Evolutionary conservation across 2,888 invertebrate genomes (phyloP), one percentile per base, ranked within the genome.

Genomic region (Dryobotodes eremita): DNA sequence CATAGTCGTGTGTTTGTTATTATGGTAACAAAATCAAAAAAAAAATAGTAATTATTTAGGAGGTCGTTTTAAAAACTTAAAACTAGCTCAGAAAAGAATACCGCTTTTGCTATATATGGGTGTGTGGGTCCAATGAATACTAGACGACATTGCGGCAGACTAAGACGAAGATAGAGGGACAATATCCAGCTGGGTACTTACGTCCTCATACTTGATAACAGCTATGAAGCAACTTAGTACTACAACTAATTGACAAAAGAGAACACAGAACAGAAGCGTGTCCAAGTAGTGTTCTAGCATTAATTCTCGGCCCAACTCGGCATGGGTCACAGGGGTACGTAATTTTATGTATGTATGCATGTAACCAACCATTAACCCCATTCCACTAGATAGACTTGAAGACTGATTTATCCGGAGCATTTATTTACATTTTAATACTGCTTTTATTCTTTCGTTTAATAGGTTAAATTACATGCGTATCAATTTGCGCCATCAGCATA

Each of bases 321-420:
- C 68, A n/a, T 66, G 73, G 65, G 64, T 75, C 77, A 77, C 64
- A 64, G n/a, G 53, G 70, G 50, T 73, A 75, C 66, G 66, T 80
- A 80, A 86, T 83, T 75, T 79, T 83, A 84, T 84, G 79, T 79
- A 79, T 71, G 66, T 86, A 86, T 84, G 86, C 83, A 78, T 73
- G 86, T 86, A 70, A 86, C 82, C 62, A 62, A 75, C 86, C 83
- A 79, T 86, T 86, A 84, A 82, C 86, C 83, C 46, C 66, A 79
- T 86, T 86, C 78, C 75, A 73, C n/a, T 70, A 80, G 65, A 80
- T 80, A 80, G 65, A 80, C 59, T 66, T 77, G 59, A 77, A 23
- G 36, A 77, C 83, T 68, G 69, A 83, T 83, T 83, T 80, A 71
- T 77, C 46, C 50, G 11, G 64, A 46, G 26, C 23, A n/a, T 69